Evolutionary conservation across 2,113 vertebrate species (phyloP), one percentile per base, ranked within the genome.

Genomic region (Oncorhynchus mykiss): DNA sequence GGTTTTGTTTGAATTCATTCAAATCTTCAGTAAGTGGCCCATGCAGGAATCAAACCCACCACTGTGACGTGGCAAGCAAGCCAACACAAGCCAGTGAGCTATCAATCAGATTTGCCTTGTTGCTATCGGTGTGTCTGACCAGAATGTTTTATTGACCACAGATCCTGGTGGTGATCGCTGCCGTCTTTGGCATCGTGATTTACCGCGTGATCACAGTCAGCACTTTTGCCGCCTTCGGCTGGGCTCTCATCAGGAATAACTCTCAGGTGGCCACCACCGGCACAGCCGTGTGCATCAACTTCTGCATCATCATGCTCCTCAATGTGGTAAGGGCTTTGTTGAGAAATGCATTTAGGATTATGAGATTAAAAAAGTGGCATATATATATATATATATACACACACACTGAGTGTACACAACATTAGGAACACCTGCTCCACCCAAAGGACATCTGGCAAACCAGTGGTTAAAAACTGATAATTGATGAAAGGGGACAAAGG

Each of bases 281-380:
- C 59, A 99, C 97, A 5, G 97, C 97, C 0, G 97, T 98, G 64
- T 98, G 96, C 89, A 98, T 99, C 92, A 99, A 98, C 90, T 99
- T 99, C 88, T 96, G 94, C 76, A 94, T 98, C 90, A 99, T 98
- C 86, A 97, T 98, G 95, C 89, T 98, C 70, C 94, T 99, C 86
- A 99, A 99, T 8, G 94, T 97, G 93, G 95, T 98, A 87, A 94
- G 95, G 91, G 68, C 64, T 24, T 51, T 45, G 13, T n/a, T 20
- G 3, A 54, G 3, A 54, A 54, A 54, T 54, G 51, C 5, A 54
- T 5, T 54, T 18, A 54, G 51, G 51, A 54, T 54, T 18, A 54
- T 54, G 12, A 54, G 51, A 18, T 16, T 11, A 54, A 54, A 1
- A 45, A 45, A 45, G 2, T 3, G 39, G 9, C 39, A 45, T 45